A percentile compares a stretch with the other conserved stretches of the same genome.
Evolutionary conservation across 2,888 invertebrate genomes (phyloP).

Genomic region (Atrina japonica): DNA sequence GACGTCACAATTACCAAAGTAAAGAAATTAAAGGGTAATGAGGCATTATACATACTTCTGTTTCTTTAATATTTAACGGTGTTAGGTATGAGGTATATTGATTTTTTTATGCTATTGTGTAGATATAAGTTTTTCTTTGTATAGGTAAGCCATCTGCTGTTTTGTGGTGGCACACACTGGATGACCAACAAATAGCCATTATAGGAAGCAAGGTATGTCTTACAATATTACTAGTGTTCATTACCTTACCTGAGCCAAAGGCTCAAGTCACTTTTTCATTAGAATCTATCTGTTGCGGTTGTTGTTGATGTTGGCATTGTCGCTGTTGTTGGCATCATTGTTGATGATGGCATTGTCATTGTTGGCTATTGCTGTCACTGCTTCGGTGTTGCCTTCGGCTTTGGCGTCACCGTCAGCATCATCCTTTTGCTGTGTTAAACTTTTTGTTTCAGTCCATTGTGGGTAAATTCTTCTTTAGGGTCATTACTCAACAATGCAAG

Average conservation of each 20-base stretch:
- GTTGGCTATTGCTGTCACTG: too few species aligned
- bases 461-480: too few species aligned
- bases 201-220: slow-evolving; percentile 75
- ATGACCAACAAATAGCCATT: slow-evolving; percentile 83
- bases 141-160: slow-evolving; percentile 83
- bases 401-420: too few species aligned
- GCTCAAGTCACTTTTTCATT: not conserved
- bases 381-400: too few species aligned
- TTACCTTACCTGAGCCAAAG: not conserved
- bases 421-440: too few species aligned
- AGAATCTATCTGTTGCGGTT: not conserved
- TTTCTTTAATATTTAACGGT: too few species aligned
- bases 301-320: not conserved
- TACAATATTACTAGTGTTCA: not conserved
- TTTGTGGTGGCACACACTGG: slow-evolving; percentile 90
- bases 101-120: too few species aligned
- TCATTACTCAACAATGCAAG: too few species aligned
- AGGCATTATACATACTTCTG: not conserved
- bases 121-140: too few species aligned
- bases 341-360: too few species aligned
- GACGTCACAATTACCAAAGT: slow-evolving; percentile 82
- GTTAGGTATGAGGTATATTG: too few species aligned
- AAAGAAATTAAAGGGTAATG: slow-evolving; percentile 56
- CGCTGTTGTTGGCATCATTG: not conserved
- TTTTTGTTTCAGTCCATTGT: too few species aligned